Conservation (phyloP, 2,888 invertebrate species). For the Polyommatus iphigenia region DNA sequence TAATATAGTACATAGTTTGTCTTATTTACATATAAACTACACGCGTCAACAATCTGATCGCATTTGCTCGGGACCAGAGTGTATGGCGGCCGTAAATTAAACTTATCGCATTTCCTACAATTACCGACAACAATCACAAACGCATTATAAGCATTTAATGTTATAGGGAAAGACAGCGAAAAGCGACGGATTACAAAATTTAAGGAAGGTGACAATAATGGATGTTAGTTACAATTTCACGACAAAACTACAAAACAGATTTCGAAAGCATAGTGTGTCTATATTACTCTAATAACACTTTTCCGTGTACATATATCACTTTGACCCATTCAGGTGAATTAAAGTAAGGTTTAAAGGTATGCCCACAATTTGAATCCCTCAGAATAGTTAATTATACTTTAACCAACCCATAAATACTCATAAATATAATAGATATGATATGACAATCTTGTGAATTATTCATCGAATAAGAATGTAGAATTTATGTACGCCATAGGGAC, state of each 20-base stretch:
- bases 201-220: too few relatives aligned
- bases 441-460: conserved; percentile 28
- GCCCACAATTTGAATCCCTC: too few relatives aligned
- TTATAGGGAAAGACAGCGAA: too few relatives aligned
- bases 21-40: conserved; percentile 12
- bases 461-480: conserved; percentile 36
- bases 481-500: conserved; percentile 39
- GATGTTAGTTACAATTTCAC: too few relatives aligned
- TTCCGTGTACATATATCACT: too few relatives aligned
- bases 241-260: too few relatives aligned
- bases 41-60: conserved; percentile 1
- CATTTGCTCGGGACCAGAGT: neutral
- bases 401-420: conserved; percentile 3
- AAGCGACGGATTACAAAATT: too few relatives aligned
- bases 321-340: too few relatives aligned
- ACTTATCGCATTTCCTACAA: conserved; percentile 17
- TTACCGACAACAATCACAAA: conserved; percentile 14
- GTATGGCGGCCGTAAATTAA: neutral
- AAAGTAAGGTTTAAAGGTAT: too few relatives aligned
- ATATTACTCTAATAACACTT: too few relatives aligned
- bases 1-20: neutral
- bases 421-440: conserved; percentile 26
- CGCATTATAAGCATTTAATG: neutral
- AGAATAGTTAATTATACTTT: neutral
- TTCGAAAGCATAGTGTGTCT: too few relatives aligned